These are phyloP conservation scores for Anoplolepis gracilipes DNA, from an alignment of 1,140 invertebrate species.

Conservation along the genomic window DNA sequence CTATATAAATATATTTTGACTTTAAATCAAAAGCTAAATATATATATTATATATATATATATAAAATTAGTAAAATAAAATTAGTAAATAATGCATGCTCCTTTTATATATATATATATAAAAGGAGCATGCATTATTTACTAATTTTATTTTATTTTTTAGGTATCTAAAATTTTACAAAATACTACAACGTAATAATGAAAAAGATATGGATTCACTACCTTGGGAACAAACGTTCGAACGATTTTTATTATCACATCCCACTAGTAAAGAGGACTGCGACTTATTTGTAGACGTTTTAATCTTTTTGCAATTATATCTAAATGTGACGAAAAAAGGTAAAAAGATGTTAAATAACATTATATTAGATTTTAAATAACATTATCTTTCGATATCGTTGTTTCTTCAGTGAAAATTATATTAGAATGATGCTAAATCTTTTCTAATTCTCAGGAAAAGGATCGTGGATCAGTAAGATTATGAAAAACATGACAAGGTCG, in stretches of 20 bases:
- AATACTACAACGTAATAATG: conserved; percentile 71
- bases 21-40: no score
- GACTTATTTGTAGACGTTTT: conserved; percentile 86
- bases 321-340: conserved; percentile 76
- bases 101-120: no score
- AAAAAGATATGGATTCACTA: conserved; percentile 83
- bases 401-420: not conserved
- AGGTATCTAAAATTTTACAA: conserved; percentile 80
- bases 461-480: conserved; percentile 75
- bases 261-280: conserved; percentile 87
- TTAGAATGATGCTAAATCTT: not conserved
- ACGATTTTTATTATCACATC: conserved; percentile 87
- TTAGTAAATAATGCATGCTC: not conserved
- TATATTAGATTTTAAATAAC: not conserved
- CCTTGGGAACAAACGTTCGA: conserved; percentile 87
- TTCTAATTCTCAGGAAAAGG: conserved; percentile 63
- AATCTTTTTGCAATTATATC: conserved; percentile 86
- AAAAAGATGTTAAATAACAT: not conserved
- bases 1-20: no score
- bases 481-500: conserved; percentile 80
- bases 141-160: conserved; percentile 12
- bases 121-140: not conserved
- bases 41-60: no score
- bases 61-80: not conserved
- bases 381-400: not conserved